These are phyloP conservation scores for Drosophila stalkeri DNA, from an alignment of 2,888 invertebrate species.

Conservation along the genomic window DNA sequence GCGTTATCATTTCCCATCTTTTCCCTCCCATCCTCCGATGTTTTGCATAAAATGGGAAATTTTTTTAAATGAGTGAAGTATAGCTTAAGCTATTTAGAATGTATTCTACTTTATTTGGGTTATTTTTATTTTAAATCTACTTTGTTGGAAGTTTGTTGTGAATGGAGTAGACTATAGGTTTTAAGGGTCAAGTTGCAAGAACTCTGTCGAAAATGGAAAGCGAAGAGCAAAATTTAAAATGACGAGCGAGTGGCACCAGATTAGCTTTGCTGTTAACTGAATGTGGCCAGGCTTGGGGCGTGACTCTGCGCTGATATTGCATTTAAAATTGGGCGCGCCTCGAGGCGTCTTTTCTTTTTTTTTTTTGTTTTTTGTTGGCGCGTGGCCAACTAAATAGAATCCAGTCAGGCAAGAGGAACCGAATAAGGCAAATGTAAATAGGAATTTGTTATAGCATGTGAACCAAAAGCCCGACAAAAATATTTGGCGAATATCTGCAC, in stretches of 20 bases:
- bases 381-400: conserved; percentile 48
- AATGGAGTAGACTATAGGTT: background rate
- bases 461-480: conserved; percentile 14
- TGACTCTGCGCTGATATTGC: conserved; percentile 22
- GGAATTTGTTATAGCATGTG: conserved; percentile 50
- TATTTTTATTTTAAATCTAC: background rate
- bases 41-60: background rate
- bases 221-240: conserved; percentile 33
- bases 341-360: conserved; percentile 9
- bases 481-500: conserved; percentile 24
- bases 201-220: conserved; percentile 17
- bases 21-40: background rate
- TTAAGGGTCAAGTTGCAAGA: conserved; percentile 13
- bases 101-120: background rate
- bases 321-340: conserved; percentile 8
- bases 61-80: background rate
- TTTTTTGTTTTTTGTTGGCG: conserved; percentile 22
- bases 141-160: background rate
- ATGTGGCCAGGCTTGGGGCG: conserved; percentile 33
- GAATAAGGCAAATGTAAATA: conserved; percentile 51
- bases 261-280: conserved; percentile 35
- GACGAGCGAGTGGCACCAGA: conserved; percentile 23
- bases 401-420: conserved; percentile 21
- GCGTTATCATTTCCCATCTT: background rate
- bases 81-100: background rate